Conservation (phyloP, 2,113 vertebrate species). For the Balaenoptera acutorostrata region DNA sequence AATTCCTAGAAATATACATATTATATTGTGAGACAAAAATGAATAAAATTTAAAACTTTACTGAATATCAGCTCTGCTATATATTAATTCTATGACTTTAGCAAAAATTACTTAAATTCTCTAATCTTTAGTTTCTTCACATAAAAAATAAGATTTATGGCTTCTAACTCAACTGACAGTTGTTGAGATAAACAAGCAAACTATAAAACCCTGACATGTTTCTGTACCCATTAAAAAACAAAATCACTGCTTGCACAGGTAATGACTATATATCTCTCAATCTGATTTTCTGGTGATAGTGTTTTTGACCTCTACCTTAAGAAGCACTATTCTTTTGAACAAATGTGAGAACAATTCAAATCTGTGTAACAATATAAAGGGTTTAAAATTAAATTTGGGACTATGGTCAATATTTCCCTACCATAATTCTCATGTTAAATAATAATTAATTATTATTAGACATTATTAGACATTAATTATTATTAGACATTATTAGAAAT, state of each 20-base stretch:
- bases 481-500: neutral
- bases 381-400: neutral
- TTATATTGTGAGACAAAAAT: neutral
- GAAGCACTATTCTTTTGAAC: neutral
- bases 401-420: neutral
- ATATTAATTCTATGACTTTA: neutral
- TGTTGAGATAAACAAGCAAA: neutral
- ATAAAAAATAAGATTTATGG: neutral
- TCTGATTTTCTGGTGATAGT: neutral
- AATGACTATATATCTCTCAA: neutral
- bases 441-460: neutral
- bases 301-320: neutral
- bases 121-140: neutral
- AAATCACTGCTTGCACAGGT: neutral
- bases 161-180: neutral
- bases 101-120: neutral
- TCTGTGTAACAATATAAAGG: neutral
- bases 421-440: neutral
- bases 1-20: neutral
- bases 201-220: neutral
- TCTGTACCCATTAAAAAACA: neutral
- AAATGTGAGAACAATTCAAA: neutral
- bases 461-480: neutral
- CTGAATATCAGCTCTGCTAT: neutral
- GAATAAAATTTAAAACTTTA: neutral